A percentile compares a stretch with the other conserved stretches of the same genome.
These are phyloP conservation scores for Trichomycterus rosablanca DNA, from an alignment of 2,113 vertebrate species.

Conservation along the genomic window DNA sequence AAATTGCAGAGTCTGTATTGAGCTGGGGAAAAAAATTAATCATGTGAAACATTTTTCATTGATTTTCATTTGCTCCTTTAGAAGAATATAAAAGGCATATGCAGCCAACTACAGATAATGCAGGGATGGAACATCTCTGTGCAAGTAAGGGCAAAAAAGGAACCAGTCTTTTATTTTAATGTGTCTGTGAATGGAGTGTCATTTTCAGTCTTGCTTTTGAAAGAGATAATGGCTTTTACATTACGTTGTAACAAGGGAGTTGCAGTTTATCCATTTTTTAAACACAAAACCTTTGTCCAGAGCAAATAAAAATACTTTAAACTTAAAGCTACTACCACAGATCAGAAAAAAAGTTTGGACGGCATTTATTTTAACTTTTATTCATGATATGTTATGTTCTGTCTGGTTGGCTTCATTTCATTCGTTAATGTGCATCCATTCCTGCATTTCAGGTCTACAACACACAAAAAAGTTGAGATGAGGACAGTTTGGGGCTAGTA, in stretches of 20 bases:
- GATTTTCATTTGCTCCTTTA: slow-evolving; percentile 72
- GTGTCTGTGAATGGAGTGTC: slow-evolving; percentile 49
- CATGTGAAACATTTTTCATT: slow-evolving; percentile 76
- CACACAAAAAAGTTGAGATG: too few relatives aligned
- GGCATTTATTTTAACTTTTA: too few relatives aligned
- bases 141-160: slow-evolving; percentile 63
- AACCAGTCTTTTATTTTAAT: slow-evolving; percentile 56
- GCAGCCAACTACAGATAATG: slow-evolving; percentile 67
- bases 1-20: slow-evolving; percentile 80
- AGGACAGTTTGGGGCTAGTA: too few relatives aligned
- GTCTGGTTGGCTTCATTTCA: too few relatives aligned
- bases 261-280: slow-evolving; percentile 46
- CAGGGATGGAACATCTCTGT: slow-evolving; percentile 73
- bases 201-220: slow-evolving; percentile 50
- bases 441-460: too few relatives aligned
- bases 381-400: too few relatives aligned
- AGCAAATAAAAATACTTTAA: slow-evolving; percentile 35
- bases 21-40: slow-evolving; percentile 72
- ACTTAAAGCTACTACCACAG: slow-evolving; percentile 19
- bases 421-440: too few relatives aligned
- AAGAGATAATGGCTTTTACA: slow-evolving; percentile 48
- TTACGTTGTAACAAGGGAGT: slow-evolving; percentile 39
- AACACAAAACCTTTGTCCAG: slow-evolving; percentile 32
- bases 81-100: slow-evolving; percentile 72
- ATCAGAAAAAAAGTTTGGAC: too few relatives aligned